A percentile compares a stretch with the other conserved stretches of the same genome.
These are phyloP conservation scores for Leptatherina wallacei DNA, from an alignment of 2,797 vertebrate species.

Conservation along the genomic window DNA sequence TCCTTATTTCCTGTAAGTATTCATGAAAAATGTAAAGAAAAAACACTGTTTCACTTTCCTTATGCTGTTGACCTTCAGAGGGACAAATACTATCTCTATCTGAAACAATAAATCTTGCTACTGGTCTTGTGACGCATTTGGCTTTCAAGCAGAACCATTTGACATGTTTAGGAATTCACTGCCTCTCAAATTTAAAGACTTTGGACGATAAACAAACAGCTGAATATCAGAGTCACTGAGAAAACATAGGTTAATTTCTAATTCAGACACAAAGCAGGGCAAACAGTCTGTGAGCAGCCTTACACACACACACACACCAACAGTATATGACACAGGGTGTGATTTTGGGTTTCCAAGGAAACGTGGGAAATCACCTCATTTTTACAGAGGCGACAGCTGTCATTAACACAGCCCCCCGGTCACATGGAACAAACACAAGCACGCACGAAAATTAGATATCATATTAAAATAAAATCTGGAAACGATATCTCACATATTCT, in stretches of 20 bases:
- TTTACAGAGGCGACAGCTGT: constrained; percentile 57
- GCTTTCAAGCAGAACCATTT: background rate
- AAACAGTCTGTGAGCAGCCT: constrained; percentile 28
- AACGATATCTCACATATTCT: constrained; percentile 5
- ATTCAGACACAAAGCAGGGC: constrained; percentile 45
- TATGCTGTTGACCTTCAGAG: background rate
- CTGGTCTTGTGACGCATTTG: background rate
- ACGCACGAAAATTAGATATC: constrained; percentile 7
- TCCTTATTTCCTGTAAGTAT: background rate
- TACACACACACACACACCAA: constrained; percentile 16
- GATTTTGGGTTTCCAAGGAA: constrained; percentile 69
- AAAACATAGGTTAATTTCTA: constrained; percentile 40
- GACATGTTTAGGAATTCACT: constrained; percentile 20
- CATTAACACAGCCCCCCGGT: constrained; percentile 50
- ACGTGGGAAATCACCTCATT: constrained; percentile 75
- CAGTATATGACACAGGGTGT: constrained; percentile 37
- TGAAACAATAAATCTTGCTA: constrained; percentile 4
- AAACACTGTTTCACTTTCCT: background rate
- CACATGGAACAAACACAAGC: constrained; percentile 39
- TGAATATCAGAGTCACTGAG: constrained; percentile 25
- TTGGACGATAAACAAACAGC: constrained; percentile 13
- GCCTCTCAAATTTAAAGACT: constrained; percentile 25
- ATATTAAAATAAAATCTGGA: constrained; percentile 37
- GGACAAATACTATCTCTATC: background rate
- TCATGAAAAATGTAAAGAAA: background rate